Base-by-base conservation (phyloP, 1,140 invertebrate genomes). In the Drosophila kepulauana region DNA sequence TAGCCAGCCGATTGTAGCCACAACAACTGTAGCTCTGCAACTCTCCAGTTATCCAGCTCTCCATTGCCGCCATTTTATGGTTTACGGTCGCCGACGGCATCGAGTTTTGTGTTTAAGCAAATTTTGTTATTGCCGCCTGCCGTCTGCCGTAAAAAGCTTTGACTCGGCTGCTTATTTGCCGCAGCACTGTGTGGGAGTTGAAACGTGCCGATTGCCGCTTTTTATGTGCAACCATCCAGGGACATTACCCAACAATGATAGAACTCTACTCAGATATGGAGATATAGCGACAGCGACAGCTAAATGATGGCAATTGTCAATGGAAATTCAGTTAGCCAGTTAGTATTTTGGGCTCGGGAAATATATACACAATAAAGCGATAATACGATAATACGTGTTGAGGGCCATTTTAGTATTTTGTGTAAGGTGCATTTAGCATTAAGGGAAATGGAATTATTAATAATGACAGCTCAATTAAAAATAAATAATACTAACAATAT, bases 131-230 rank as follows among this genome's bases (percentile, higher is more conserved):
- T 56, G 51, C 20, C 20, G 20, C 20, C 20, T 25, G 20, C 20
- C 20, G 20, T 59, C 62, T 20, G 65, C 20, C 56, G 41, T 46
- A 46, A 67, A 59, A 67, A 82, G 52, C 68, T 70, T 33, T 35
- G 28, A 38, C 43, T 30, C 10, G 49, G 43, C 35, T 38, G 33
- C 33, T 30, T 30, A 30, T 30, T 30, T 16, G 28, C 28, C 28
- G 28, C 35, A 16, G n/a, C n/a, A n/a, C 2, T 28, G 15, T 45
- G 51, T 57, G 49, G n/a, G 20, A 38, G 67, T 45, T 80, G 65
- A 80, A 87, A 88, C 84, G 84, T 87, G 84, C 51, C 84, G 84
- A 87, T 87, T 78, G 75, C 80, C 73, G 49, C 41, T 41, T 79
- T 72, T 78, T 63, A 59, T 64, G 63, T 46, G 10, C 35, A 6